Evolutionary conservation across 1,140 invertebrate genomes (phyloP).

Genomic region (Cydia strobilella): DNA sequence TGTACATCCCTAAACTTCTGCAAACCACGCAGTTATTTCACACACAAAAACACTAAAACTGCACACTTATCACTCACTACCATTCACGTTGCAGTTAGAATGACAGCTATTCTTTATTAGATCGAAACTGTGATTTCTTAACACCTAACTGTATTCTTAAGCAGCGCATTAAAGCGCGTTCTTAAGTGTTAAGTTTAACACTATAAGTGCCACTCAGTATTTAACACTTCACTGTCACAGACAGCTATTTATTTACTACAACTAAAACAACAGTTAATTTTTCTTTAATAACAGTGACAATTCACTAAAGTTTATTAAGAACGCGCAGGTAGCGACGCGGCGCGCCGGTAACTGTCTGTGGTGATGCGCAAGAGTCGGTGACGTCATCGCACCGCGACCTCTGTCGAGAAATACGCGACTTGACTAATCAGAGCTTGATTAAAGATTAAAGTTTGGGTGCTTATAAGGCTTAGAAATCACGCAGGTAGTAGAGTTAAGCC

Average conservation of each 20-base stretch:
- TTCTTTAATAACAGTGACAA: neutral
- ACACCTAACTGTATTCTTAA: neutral
- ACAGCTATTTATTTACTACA: neutral
- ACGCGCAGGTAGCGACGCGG: conserved; percentile 6
- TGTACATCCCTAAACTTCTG: neutral
- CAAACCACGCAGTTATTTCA: neutral
- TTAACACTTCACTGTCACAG: neutral
- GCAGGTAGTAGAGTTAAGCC: no score
- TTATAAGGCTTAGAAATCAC: no score
- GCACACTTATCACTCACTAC: neutral
- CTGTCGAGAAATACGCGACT: neutral
- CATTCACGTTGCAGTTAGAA: neutral
- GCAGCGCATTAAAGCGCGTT: neutral
- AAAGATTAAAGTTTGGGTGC: no score
- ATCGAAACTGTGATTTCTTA: neutral
- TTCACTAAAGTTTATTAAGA: neutral
- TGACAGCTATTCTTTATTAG: neutral
- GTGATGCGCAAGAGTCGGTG: conserved; percentile 7
- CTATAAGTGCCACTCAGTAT: neutral
- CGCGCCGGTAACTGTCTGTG: conserved; percentile 16
- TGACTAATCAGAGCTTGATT: neutral
- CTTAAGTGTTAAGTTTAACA: no score
- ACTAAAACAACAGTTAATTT: neutral
- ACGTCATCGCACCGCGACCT: conserved; percentile 4
- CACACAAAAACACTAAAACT: neutral